phyloP scores from a whole-genome alignment of 2,113 vertebrate genomes.

The Leucosticte australis region DNA sequence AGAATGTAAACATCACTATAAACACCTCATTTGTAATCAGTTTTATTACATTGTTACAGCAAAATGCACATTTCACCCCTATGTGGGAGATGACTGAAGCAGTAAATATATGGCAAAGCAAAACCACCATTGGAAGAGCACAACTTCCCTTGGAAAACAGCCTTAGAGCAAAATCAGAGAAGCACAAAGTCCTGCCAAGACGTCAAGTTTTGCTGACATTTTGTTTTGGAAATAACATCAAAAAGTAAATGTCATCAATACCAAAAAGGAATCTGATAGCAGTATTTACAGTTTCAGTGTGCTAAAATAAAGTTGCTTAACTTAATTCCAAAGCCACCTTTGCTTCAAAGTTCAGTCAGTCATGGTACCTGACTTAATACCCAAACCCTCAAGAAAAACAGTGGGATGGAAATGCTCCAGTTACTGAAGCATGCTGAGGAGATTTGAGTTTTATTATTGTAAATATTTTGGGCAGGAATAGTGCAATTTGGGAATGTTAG shows the following conservation, averaged over 20 bases:
- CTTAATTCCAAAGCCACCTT: not conserved
- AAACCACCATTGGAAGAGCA: not conserved
- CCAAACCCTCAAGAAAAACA: not conserved
- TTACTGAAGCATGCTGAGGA: not conserved
- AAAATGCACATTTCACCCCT: not conserved
- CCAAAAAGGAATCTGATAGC: not conserved
- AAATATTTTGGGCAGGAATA: not conserved
- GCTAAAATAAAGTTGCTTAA: not conserved
- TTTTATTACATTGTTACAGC: not conserved
- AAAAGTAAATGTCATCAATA: not conserved
- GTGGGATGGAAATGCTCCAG: not conserved
- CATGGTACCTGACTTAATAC: not conserved
- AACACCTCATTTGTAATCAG: not conserved
- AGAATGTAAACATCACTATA: not conserved
- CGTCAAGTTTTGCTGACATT: not conserved
- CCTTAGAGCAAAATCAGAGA: not conserved
- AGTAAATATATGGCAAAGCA: not conserved
- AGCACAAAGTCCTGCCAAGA: not conserved
- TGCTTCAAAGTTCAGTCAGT: not conserved
- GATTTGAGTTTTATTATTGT: not conserved
- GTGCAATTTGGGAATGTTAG: not conserved
- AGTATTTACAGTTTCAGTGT: not conserved
- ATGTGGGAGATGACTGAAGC: not conserved
- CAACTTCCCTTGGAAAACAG: not conserved
- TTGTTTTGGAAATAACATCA: slow-evolving; percentile 18